Conservation (phyloP, 2,888 invertebrate species). For the Pseudococcus jackbeardsleyi region DNA sequence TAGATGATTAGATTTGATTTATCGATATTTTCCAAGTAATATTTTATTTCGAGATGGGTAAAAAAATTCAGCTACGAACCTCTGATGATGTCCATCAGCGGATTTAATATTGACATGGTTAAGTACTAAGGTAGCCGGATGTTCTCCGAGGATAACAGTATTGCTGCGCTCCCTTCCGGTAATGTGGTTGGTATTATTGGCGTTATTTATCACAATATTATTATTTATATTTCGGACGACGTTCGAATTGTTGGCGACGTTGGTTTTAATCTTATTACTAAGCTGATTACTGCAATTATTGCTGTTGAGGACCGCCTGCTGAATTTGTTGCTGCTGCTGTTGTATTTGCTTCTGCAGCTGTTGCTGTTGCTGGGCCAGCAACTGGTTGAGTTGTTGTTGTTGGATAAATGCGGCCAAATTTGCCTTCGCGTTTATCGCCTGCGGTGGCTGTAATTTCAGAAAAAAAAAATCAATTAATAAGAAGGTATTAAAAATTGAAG, state of each 20-base stretch:
- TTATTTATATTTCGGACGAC: constrained; percentile 60
- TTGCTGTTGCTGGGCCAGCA: constrained; percentile 74
- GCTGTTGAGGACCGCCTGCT: constrained; percentile 64
- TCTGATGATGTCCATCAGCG: constrained; percentile 61
- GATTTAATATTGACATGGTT: constrained; percentile 71
- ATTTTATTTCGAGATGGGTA: too few relatives aligned
- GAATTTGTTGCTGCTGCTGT: constrained; percentile 70
- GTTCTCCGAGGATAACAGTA: constrained; percentile 66
- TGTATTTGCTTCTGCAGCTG: constrained; percentile 71
- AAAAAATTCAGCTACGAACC: neutral
- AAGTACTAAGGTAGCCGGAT: constrained; percentile 73
- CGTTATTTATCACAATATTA: constrained; percentile 65
- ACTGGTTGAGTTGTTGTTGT: constrained; percentile 73
- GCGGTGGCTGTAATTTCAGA: constrained; percentile 65
- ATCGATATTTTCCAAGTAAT: too few relatives aligned
- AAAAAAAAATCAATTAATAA: neutral
- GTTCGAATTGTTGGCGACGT: constrained; percentile 32
- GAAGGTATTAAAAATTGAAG: too few relatives aligned
- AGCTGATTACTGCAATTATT: constrained; percentile 68
- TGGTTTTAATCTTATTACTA: constrained; percentile 68
- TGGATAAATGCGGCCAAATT: constrained; percentile 72
- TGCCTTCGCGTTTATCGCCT: constrained; percentile 71
- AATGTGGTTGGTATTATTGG: constrained; percentile 66
- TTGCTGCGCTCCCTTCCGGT: constrained; percentile 67
- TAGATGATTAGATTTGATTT: neutral